phyloP scores from a whole-genome alignment of 2,797 vertebrate species.

The Merluccius polli region DNA sequence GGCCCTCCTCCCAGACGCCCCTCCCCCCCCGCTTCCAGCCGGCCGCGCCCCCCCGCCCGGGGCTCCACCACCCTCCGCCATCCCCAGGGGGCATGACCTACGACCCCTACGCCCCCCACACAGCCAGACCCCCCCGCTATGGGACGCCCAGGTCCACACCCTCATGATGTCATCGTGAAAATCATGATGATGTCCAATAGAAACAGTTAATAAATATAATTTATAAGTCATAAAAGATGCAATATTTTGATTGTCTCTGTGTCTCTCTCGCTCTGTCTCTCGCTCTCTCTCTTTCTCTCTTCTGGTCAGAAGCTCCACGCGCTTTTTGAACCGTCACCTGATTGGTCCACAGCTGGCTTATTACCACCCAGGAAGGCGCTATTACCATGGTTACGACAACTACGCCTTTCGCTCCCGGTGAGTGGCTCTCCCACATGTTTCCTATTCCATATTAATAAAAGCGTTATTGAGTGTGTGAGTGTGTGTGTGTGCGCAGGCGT shows the following conservation, averaged over 20 bases:
- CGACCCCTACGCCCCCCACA: conserved; percentile 73
- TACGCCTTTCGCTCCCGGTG: conserved; percentile 83
- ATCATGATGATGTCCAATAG: not conserved
- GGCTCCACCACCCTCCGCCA: conserved; percentile 49
- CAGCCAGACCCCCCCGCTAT: conserved; percentile 68
- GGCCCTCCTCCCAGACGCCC: conserved; percentile 57
- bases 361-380: conserved; percentile 77
- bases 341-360: conserved; percentile 79
- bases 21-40: conserved; percentile 82
- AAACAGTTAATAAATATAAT: too few species aligned
- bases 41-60: conserved; percentile 51
- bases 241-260: not conserved
- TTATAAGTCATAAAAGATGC: too few species aligned
- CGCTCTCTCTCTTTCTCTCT: conserved; percentile 5
- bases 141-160: conserved; percentile 77
- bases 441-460: not conserved
- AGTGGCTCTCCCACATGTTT: conserved; percentile 21
- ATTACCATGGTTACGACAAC: conserved; percentile 82
- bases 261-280: too few species aligned
- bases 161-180: not conserved
- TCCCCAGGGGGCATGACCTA: conserved; percentile 67
- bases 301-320: conserved; percentile 68
- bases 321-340: conserved; percentile 79
- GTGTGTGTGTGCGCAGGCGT: conserved; percentile 57
- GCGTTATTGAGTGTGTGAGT: not conserved